These are phyloP conservation scores for Proales similis DNA, from an alignment of 1,140 invertebrate species.

Conservation along the genomic window DNA sequence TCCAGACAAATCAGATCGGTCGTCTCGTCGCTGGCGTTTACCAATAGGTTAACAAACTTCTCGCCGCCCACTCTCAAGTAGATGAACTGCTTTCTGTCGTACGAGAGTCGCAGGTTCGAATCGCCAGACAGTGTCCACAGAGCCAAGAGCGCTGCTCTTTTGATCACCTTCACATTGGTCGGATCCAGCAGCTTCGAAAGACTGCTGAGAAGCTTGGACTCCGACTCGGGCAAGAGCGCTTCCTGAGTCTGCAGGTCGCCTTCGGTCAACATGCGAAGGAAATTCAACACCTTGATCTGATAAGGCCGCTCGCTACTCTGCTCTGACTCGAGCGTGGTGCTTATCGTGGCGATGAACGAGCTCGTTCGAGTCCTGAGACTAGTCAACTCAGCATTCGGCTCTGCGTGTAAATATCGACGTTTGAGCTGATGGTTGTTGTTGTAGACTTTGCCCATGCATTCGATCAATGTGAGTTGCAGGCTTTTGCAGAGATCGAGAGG, in stretches of 20 bases:
- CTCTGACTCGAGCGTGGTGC: too few relatives aligned
- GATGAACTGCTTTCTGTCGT: conserved; percentile 12
- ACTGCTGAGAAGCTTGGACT: too few relatives aligned
- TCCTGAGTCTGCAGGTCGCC: conserved; percentile 11
- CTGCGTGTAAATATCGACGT: conserved; percentile 12
- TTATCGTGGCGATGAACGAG: too few relatives aligned
- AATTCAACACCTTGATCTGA: conserved; percentile 13
- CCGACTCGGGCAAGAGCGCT: too few relatives aligned
- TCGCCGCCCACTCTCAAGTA: conserved; percentile 5
- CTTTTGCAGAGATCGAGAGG: conserved; percentile 10
- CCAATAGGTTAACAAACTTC: conserved; percentile 24
- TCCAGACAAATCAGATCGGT: conserved; percentile 21
- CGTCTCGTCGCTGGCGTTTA: conserved; percentile 4
- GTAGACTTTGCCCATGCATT: conserved; percentile 21
- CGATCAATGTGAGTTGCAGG: conserved; percentile 26
- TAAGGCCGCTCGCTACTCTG: conserved; percentile 2
- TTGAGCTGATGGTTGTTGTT: conserved; percentile 5
- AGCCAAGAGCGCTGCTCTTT: conserved; percentile 3
- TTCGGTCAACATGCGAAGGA: conserved; percentile 5
- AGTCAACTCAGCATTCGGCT: neutral
- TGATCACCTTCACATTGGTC: too few relatives aligned
- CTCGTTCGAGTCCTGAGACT: too few relatives aligned
- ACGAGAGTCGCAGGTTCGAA: conserved; percentile 1
- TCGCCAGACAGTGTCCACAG: conserved; percentile 24
- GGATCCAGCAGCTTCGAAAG: too few relatives aligned